Percentiles rank a stretch among this genome's conserved stretches.
Conservation (phyloP, 2,113 vertebrate genomes). For the Bubo scandiacus region DNA sequence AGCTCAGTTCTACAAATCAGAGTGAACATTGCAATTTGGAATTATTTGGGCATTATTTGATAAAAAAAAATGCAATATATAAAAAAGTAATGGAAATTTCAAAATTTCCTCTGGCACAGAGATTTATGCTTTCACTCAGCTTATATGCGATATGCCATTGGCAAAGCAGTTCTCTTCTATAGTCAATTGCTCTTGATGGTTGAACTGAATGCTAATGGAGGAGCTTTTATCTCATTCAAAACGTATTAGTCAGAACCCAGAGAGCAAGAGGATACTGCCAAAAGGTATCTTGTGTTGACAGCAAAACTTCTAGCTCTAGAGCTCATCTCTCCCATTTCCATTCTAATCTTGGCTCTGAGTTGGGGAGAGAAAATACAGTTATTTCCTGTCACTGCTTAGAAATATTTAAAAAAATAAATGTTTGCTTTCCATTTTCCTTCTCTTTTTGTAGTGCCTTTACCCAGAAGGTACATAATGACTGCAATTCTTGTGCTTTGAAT, state of each 20-base stretch:
- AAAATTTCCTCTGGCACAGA: not conserved
- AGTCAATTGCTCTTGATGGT: not conserved
- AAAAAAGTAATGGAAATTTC: not conserved
- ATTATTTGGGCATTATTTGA: slow-evolving; percentile 17
- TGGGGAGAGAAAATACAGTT: not conserved
- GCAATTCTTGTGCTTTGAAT: not conserved
- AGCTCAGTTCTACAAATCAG: not conserved
- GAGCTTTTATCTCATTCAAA: slow-evolving; percentile 13
- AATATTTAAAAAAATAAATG: not conserved
- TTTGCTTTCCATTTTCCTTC: not conserved
- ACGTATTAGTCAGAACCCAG: slow-evolving; percentile 1
- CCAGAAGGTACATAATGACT: not conserved
- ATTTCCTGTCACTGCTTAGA: not conserved
- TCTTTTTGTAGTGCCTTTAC: not conserved
- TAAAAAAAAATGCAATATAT: not conserved
- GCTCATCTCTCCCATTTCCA: not conserved
- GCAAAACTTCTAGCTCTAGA: not conserved
- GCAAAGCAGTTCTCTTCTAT: slow-evolving; percentile 13
- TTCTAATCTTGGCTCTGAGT: not conserved
- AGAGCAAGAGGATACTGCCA: not conserved
- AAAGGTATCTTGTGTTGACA: slow-evolving; percentile 25
- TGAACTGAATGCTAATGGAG: slow-evolving; percentile 38
- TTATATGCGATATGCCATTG: slow-evolving; percentile 4
- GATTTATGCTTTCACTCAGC: not conserved
- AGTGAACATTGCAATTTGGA: not conserved